Base-by-base conservation (phyloP, 2,888 invertebrate species). In the Dynastes grantii region DNA sequence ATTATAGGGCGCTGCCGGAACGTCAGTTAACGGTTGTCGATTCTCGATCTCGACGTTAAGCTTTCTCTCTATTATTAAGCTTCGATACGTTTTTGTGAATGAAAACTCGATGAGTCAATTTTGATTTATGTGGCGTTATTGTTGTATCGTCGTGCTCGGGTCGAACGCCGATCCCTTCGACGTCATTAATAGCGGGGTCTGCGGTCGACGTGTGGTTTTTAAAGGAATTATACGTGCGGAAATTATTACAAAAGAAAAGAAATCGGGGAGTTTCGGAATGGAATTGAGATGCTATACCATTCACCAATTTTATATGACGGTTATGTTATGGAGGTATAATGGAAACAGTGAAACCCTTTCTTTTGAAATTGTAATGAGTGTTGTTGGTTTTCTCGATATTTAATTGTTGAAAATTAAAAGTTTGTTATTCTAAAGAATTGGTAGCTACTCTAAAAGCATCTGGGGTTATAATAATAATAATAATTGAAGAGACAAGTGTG, bases 1-100 rank as follows among this genome's bases (percentile, higher is more conserved):
- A 75, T 75, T 75, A 75, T 75, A 75, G 73, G 73, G 61, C 61
- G 73, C 61, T 75, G 45, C 61, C 63, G 27, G 45, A 61, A 61
- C 45, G 73, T 75, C 73, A 75, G 73, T 61, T 61, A 45, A 45
- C 40, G 61, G 16, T 75, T 45, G 45, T 75, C 73, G 37, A 32
- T 61, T 75, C 58, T 51, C 73, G 45, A 61, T 40, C 49, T 27
- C 37, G 45, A 49, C 68, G 63, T 29, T 68, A 49, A 61, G 73
- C 49, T 58, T 75, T 75, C 73, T 75, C 73, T 75, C 61, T 61
- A 75, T 61, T 45, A 75, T 61, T 75, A 75, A 45, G 40, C 40
- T 22, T n/a, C 27, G 49, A 75, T 29, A 55, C 27, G 45, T 40
- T 75, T 75, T 75, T 49, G 73, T 75, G 73, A 61, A 75, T 61